Conservation (phyloP, 2,113 vertebrate genomes). For the Lanius collurio region DNA sequence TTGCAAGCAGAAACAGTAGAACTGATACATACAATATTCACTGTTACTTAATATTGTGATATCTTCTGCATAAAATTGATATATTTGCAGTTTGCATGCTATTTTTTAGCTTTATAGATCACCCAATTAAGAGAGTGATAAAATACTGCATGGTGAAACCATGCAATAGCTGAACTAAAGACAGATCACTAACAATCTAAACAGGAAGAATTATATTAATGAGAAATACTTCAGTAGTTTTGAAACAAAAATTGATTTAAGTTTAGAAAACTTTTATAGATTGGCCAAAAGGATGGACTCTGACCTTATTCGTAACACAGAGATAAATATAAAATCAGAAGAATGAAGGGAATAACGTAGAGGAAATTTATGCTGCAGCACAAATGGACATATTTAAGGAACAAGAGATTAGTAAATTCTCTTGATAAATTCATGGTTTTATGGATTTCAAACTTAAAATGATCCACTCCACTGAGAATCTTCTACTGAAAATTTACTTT, state of each 20-base stretch:
- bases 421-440: background rate
- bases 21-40: background rate
- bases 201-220: background rate
- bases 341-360: background rate
- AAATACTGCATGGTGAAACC: background rate
- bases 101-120: background rate
- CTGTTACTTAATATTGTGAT: background rate
- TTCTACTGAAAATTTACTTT: background rate
- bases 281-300: background rate
- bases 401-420: background rate
- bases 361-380: background rate
- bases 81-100: background rate
- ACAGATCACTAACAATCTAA: background rate
- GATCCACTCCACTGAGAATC: background rate
- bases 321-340: background rate
- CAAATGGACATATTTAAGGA: background rate
- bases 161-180: background rate
- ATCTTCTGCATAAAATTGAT: background rate
- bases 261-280: background rate
- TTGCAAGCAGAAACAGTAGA: background rate
- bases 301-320: background rate
- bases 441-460: slow-evolving; percentile 21
- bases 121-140: background rate
- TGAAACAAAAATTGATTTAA: background rate
- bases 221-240: background rate